Conservation (phyloP, 30 jellyfish, hydroid and myxozoan genomes). For the Rhopilema esculentum region DNA sequence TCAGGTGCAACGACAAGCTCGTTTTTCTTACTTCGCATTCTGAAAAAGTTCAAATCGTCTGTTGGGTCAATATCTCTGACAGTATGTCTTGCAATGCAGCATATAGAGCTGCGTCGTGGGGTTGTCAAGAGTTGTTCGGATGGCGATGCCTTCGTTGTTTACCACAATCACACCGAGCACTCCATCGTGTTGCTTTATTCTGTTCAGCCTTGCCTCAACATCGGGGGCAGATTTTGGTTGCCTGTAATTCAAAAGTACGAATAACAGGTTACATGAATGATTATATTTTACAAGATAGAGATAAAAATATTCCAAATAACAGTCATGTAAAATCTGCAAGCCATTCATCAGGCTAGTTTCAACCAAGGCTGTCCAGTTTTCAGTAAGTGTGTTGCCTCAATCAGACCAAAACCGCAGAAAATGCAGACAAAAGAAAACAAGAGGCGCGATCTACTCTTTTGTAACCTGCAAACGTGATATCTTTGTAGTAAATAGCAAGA, state of each 20-base stretch:
- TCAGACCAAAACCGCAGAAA: too few relatives aligned
- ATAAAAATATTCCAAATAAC: too few relatives aligned
- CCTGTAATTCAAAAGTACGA: conserved; percentile 3
- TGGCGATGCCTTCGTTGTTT: conserved; percentile 65
- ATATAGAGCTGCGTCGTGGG: conserved; percentile 61
- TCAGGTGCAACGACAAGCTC: conserved; percentile 79
- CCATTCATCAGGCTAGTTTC: too few relatives aligned
- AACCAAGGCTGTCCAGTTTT: too few relatives aligned
- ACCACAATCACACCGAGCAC: conserved; percentile 72
- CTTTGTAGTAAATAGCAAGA: too few relatives aligned
- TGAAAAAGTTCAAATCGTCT: conserved; percentile 53
- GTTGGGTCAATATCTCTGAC: conserved; percentile 74
- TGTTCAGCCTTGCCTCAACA: conserved; percentile 56
- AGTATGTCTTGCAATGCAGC: conserved; percentile 55
- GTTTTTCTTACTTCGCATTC: conserved; percentile 66
- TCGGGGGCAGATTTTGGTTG: conserved; percentile 65
- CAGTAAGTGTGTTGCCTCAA: too few relatives aligned
- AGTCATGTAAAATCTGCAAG: too few relatives aligned
- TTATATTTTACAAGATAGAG: too few relatives aligned
- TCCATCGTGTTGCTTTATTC: conserved; percentile 71
- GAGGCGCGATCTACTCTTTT: too few relatives aligned
- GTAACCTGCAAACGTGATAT: too few relatives aligned
- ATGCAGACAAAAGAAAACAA: too few relatives aligned
- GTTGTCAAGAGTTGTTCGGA: conserved; percentile 74
- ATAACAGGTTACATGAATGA: too few relatives aligned